These are phyloP conservation scores for Hetaerina americana DNA, from an alignment of 1,140 invertebrate species.

Conservation along the genomic window DNA sequence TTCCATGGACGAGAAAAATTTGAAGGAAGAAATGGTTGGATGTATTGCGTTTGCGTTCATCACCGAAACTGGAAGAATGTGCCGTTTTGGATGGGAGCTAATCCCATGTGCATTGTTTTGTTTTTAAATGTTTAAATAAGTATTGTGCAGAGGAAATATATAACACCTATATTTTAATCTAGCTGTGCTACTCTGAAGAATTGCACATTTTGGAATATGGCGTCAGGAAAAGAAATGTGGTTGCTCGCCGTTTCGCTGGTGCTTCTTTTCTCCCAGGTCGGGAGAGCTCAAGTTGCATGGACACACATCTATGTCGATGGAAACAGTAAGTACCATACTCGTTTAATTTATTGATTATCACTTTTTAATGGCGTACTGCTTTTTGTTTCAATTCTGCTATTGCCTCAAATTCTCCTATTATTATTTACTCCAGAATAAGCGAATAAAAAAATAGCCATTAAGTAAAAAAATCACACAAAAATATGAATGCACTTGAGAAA, in stretches of 20 bases:
- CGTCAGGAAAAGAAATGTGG: not conserved
- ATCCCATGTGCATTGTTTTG: too few species aligned
- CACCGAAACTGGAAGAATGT: not conserved
- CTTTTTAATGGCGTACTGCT: too few species aligned
- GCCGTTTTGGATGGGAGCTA: not conserved
- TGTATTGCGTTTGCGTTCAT: not conserved
- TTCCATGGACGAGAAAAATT: too few species aligned
- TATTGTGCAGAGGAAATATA: not conserved
- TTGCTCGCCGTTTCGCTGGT: not conserved
- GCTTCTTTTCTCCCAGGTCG: not conserved
- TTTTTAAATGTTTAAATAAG: not conserved
- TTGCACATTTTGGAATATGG: too few species aligned
- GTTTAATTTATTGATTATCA: too few species aligned
- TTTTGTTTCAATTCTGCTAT: too few species aligned
- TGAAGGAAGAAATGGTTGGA: not conserved
- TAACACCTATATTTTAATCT: not conserved
- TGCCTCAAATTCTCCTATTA: too few species aligned
- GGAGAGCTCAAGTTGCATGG: slow-evolving; percentile 15
- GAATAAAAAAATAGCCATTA: too few species aligned
- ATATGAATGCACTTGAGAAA: too few species aligned
- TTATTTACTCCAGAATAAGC: too few species aligned
- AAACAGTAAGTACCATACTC: slow-evolving; percentile 18
- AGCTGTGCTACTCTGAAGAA: not conserved
- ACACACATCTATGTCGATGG: slow-evolving; percentile 19
- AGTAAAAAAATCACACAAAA: too few species aligned